A percentile compares a stretch with the other conserved stretches of the same genome.
phyloP scores from a whole-genome alignment of 2,113 vertebrate species.

The Limanda limanda region DNA sequence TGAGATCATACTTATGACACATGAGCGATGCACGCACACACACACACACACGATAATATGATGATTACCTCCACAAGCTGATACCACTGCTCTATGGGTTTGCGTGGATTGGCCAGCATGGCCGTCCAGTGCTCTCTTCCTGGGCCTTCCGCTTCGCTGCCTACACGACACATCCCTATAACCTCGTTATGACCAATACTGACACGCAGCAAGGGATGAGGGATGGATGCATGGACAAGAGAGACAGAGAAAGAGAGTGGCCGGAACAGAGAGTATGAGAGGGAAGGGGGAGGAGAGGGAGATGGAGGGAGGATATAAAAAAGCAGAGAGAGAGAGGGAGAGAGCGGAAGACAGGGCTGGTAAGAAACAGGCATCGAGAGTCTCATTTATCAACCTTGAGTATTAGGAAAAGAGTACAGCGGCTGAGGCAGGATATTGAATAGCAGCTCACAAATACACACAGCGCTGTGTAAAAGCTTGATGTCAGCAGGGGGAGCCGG shows the following conservation, averaged over 20 bases:
- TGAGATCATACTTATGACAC: conserved; percentile 4
- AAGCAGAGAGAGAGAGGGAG: conserved; percentile 18
- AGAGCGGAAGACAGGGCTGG: conserved; percentile 21
- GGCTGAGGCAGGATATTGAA: conserved; percentile 54
- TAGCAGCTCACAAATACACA: conserved; percentile 50
- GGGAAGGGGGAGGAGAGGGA: neutral
- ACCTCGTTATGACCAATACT: conserved; percentile 96
- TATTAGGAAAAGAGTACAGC: conserved; percentile 41
- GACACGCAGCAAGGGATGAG: conserved; percentile 27
- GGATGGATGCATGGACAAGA: conserved; percentile 16
- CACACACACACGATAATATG: neutral
- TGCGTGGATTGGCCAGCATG: conserved; percentile 94
- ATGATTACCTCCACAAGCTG: conserved; percentile 88
- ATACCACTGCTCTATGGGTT: conserved; percentile 96
- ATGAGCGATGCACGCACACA: neutral
- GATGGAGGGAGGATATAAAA: conserved; percentile 12
- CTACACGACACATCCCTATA: conserved; percentile 93
- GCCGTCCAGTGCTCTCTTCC: conserved; percentile 93
- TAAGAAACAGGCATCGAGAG: conserved; percentile 43
- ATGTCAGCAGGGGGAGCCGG: conserved; percentile 31
- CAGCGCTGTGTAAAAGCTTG: conserved; percentile 32
- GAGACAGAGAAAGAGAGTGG: conserved; percentile 11
- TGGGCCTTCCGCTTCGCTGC: conserved; percentile 87
- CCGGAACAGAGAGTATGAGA: neutral
- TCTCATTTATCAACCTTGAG: conserved; percentile 67